Evolutionary conservation across 2,113 vertebrate genomes (phyloP).

Genomic region (Sapajus apella): DNA sequence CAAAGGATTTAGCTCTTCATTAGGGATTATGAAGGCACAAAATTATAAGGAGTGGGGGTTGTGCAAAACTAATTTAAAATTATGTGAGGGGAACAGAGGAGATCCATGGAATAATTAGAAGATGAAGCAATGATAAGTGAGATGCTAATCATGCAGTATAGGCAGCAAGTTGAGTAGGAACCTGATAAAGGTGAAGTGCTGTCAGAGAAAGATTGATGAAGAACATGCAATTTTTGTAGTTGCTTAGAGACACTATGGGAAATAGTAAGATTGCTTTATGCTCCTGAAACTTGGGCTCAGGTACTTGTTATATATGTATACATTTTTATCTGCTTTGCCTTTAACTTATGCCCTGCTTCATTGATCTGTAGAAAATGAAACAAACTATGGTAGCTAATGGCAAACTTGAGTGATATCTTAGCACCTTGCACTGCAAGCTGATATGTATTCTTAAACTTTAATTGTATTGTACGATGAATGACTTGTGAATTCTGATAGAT

Average conservation of each 20-base stretch:
- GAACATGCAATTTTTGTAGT: background rate
- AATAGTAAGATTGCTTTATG: slow-evolving; percentile 4
- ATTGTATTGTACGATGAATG: background rate
- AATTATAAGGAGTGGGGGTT: background rate
- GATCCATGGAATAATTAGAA: background rate
- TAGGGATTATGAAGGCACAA: background rate
- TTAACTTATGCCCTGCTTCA: background rate
- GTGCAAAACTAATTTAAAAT: background rate
- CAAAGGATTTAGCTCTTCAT: background rate
- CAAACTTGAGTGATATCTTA: background rate
- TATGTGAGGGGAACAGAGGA: background rate
- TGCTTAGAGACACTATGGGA: background rate
- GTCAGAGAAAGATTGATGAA: slow-evolving; percentile 55
- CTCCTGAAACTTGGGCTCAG: background rate
- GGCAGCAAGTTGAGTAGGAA: background rate
- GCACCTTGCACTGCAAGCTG: background rate
- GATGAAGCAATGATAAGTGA: background rate
- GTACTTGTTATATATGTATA: background rate
- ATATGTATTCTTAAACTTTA: background rate
- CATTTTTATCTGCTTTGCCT: background rate
- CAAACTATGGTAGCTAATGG: background rate
- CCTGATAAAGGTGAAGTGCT: slow-evolving; percentile 18
- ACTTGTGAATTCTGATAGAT: background rate
- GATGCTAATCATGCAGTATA: background rate
- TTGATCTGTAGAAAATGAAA: background rate